Evolutionary conservation across 1,140 invertebrate species (phyloP).

Genomic region (Musca domestica): DNA sequence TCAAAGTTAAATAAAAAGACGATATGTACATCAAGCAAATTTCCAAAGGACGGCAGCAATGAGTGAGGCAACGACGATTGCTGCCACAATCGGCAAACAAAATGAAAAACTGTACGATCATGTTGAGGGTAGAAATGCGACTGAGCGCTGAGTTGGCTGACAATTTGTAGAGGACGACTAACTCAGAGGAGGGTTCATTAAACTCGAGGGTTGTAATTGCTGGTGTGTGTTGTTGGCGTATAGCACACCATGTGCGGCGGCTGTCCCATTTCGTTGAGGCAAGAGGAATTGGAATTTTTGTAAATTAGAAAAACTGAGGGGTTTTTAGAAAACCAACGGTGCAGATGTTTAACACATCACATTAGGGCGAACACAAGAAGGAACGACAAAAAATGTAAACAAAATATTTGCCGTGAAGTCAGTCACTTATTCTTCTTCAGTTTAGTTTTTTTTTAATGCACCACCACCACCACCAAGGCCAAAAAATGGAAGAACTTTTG

Average conservation of each 20-base stretch:
- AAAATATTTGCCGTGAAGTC: conserved; percentile 15
- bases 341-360: too few species aligned
- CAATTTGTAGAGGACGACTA: not conserved
- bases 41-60: conserved; percentile 3
- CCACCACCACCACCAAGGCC: not conserved
- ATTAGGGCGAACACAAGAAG: too few species aligned
- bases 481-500: conserved; percentile 1
- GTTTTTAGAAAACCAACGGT: not conserved
- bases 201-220: conserved; percentile 19
- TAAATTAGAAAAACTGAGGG: conserved; percentile 19
- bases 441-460: conserved; percentile 13
- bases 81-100: conserved; percentile 1
- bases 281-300: conserved; percentile 17
- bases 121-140: not conserved
- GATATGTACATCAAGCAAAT: not conserved
- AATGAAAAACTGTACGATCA: conserved; percentile 8
- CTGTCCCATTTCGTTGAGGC: too few species aligned
- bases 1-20: not conserved
- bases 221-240: conserved; percentile 18
- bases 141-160: not conserved
- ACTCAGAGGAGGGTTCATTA: conserved; percentile 14
- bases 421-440: not conserved
- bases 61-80: not conserved
- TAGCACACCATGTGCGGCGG: not conserved
- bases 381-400: not conserved